A percentile compares a stretch with the other conserved stretches of the same genome.
Evolutionary conservation across 2,113 vertebrate species (phyloP).

Genomic region (Nymphicus hollandicus): DNA sequence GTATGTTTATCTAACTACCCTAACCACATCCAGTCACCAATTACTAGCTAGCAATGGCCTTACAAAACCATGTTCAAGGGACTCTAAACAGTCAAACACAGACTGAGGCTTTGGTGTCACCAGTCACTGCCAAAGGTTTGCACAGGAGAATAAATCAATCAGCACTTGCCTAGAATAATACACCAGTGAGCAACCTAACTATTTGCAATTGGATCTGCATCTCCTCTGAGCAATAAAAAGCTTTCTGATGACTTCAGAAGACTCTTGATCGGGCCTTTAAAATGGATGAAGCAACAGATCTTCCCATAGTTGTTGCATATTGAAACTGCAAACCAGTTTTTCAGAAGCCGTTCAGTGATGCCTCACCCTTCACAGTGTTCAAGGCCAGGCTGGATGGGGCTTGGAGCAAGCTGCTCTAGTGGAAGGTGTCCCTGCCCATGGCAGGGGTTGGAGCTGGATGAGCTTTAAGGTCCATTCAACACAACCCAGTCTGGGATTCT

Average conservation of each 20-base stretch:
- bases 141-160: not conserved
- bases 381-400: too few relatives aligned
- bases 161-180: not conserved
- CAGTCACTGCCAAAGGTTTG: not conserved
- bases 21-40: slow-evolving; percentile 69
- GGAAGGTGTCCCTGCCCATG: too few relatives aligned
- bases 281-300: not conserved
- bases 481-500: not conserved
- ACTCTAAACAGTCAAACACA: slow-evolving; percentile 17
- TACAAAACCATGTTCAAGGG: slow-evolving; percentile 54
- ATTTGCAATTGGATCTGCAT: not conserved
- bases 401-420: too few relatives aligned
- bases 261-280: not conserved
- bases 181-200: not conserved
- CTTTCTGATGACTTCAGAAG: not conserved
- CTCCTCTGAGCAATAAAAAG: not conserved
- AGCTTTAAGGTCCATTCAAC: too few relatives aligned
- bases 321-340: not conserved
- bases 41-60: slow-evolving; percentile 62
- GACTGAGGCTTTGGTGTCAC: slow-evolving; percentile 51
- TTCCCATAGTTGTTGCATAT: not conserved
- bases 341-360: not conserved
- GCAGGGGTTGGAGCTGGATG: too few relatives aligned
- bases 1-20: slow-evolving; percentile 47
- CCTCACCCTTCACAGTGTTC: not conserved